Percentiles rank a stretch among this genome's conserved stretches.
These are phyloP conservation scores for Allacma fusca DNA, from an alignment of 2,888 invertebrate genomes.

Conservation along the genomic window DNA sequence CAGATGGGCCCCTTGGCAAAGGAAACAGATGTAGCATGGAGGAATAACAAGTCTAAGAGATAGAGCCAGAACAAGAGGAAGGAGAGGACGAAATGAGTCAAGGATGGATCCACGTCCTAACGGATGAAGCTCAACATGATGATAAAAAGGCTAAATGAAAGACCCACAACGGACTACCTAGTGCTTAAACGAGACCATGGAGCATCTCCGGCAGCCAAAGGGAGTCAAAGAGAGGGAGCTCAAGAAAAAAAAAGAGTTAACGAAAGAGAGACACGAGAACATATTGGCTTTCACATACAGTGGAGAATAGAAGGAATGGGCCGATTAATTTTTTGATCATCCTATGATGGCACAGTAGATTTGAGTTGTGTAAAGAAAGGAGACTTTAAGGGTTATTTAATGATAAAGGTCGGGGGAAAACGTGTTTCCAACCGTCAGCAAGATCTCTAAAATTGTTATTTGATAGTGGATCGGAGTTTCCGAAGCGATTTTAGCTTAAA, in stretches of 20 bases:
- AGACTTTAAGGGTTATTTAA: slow-evolving; percentile 43
- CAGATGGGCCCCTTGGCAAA: slow-evolving; percentile 40
- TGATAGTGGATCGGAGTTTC: slow-evolving; percentile 51
- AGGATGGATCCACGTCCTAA: background rate
- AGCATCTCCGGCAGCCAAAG: background rate
- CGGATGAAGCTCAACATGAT: background rate
- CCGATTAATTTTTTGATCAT: slow-evolving; percentile 49
- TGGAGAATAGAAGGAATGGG: slow-evolving; percentile 45
- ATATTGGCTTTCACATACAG: slow-evolving; percentile 29
- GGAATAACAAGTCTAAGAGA: slow-evolving; percentile 18
- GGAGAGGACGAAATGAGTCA: slow-evolving; percentile 6
- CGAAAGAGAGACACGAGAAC: slow-evolving; percentile 14
- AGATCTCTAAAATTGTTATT: slow-evolving; percentile 55
- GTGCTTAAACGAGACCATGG: background rate
- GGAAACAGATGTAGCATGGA: slow-evolving; percentile 4
- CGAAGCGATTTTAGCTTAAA: slow-evolving; percentile 50
- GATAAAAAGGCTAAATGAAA: background rate
- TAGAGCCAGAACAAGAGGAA: slow-evolving; percentile 11
- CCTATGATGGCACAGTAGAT: slow-evolving; percentile 35
- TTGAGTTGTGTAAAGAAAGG: slow-evolving; percentile 30
- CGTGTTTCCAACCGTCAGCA: slow-evolving; percentile 48
- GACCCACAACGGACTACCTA: background rate
- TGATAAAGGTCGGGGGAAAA: slow-evolving; percentile 45
- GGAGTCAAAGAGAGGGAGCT: background rate
- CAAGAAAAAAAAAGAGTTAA: background rate